Evolutionary conservation across 2,888 invertebrate species (phyloP).

Genomic region (Epinotia bilunana): DNA sequence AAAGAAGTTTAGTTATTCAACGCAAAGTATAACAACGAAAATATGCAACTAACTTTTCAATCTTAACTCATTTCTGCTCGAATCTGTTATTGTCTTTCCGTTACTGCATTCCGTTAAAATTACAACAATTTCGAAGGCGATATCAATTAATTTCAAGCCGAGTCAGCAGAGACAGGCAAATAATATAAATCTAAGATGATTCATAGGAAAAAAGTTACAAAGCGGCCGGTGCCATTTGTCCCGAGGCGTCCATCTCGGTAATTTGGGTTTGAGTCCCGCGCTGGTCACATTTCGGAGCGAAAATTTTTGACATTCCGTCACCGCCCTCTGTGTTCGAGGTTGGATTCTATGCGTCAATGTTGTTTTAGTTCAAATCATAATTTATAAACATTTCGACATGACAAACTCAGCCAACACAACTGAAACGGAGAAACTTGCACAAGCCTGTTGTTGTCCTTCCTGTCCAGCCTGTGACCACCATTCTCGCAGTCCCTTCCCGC

Average conservation of each 20-base stretch:
- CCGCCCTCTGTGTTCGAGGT: conserved; percentile 62
- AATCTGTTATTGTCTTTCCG: conserved; percentile 15
- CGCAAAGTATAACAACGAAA: background rate
- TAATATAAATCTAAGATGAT: conserved; percentile 45
- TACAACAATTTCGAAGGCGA: conserved; percentile 31
- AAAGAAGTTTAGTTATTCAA: too few species aligned
- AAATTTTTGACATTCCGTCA: conserved; percentile 81
- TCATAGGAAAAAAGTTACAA: conserved; percentile 43
- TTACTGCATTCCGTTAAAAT: conserved; percentile 40
- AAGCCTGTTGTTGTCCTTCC: too few species aligned
- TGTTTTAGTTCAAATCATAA: background rate
- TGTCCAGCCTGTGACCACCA: background rate
- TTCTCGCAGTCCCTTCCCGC: background rate
- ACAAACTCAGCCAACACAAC: background rate
- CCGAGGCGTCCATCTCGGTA: conserved; percentile 56
- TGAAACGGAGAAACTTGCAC: background rate
- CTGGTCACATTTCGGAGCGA: conserved; percentile 71
- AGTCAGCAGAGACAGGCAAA: conserved; percentile 41
- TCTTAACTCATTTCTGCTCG: background rate
- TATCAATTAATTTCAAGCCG: conserved; percentile 37
- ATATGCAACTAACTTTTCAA: background rate
- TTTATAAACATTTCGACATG: background rate
- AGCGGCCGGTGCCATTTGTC: conserved; percentile 52
- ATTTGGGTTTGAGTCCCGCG: conserved; percentile 54
- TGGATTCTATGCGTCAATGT: conserved; percentile 58